phyloP scores from a whole-genome alignment of 2,888 invertebrate genomes.

The Hirtodrosophila duncani region DNA sequence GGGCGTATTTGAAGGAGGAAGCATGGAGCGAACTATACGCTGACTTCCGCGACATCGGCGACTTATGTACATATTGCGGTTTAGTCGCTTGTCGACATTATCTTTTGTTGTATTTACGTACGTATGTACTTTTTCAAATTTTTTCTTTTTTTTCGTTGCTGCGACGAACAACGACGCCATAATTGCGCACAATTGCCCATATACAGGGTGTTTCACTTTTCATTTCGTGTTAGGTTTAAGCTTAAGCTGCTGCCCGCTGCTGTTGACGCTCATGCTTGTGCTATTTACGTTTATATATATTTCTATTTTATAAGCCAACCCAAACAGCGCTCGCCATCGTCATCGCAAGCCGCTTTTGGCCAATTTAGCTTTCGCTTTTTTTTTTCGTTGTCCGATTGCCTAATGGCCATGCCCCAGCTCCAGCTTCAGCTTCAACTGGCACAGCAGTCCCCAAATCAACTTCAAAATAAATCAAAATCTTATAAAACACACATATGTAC shows the following conservation, averaged over 20 bases:
- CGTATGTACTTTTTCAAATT: slow-evolving; percentile 30
- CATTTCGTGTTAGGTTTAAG: slow-evolving; percentile 13
- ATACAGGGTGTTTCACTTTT: slow-evolving; percentile 57
- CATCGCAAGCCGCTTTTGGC: slow-evolving; percentile 62
- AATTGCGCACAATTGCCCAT: slow-evolving; percentile 64
- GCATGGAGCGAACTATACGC: too few relatives aligned
- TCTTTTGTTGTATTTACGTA: too few relatives aligned
- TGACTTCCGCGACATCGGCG: slow-evolving; percentile 9
- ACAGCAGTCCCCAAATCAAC: slow-evolving; percentile 27
- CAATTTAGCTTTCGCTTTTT: slow-evolving; percentile 70
- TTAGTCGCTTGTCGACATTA: slow-evolving; percentile 55
- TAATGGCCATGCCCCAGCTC: slow-evolving; percentile 46
- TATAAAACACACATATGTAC: slow-evolving; percentile 46
- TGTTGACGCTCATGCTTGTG: slow-evolving; percentile 36
- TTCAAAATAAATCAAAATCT: slow-evolving; percentile 64
- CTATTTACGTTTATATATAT: slow-evolving; percentile 55
- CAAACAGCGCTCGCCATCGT: slow-evolving; percentile 35
- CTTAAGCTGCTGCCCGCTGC: slow-evolving; percentile 25
- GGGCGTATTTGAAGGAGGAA: background rate
- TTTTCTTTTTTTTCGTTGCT: slow-evolving; percentile 32
- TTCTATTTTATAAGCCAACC: slow-evolving; percentile 32
- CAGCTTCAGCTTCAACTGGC: background rate
- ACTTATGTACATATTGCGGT: too few relatives aligned
- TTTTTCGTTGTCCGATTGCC: slow-evolving; percentile 68
- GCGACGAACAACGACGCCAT: slow-evolving; percentile 22